Evolutionary conservation across 2,888 invertebrate species (phyloP), one percentile per base, ranked within the genome.

Genomic region (Priocnemis perturbator): DNA sequence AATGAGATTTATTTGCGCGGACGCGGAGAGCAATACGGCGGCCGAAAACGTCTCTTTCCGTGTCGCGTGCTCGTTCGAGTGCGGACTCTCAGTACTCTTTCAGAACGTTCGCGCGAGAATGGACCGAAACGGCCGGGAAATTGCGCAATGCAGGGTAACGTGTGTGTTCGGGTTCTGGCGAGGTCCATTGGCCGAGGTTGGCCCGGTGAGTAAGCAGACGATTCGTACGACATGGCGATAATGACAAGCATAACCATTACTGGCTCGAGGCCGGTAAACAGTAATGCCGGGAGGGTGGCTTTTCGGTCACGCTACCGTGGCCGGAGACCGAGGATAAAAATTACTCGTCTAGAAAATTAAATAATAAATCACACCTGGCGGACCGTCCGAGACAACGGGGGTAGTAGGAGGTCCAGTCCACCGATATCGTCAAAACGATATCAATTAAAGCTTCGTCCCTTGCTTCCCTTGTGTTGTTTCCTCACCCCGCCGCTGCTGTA

Each of bases 191-290:
- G 73, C 63, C 69, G 70, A 73, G 73, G 60, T 62, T 57, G 67
- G 68, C 67, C 59, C 67, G 70, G 71, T 57, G 61, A 67, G 73
- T 67, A 58, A 47, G 67, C 69, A 69, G 69, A 71, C 78, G 74
- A 78, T 78, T 76, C 78, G 78, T 78, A 83, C 82, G 77, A 83
- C 83, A 83, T 85, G 83, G 86, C 83, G 86, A 86, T 86, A 86
- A 86, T 86, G 85, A 83, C 83, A 77, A 79, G 79, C 81, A 85
- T 85, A 85, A 85, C 83, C 83, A 77, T 86, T 86, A 83, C 79
- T 81, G 83, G 77, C 73, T 78, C 78, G 79, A 78, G 84, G 76
- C 79, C 77, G 80, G 81, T 82, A 83, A 83, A 83, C 79, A 81
- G 81, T 83, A 82, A 83, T 9, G 74, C 69, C 77, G 81, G 73